Evolutionary conservation across 2,797 vertebrate genomes (phyloP), one percentile per base, ranked within the genome.

Genomic region (Notolabrus celidotus): DNA sequence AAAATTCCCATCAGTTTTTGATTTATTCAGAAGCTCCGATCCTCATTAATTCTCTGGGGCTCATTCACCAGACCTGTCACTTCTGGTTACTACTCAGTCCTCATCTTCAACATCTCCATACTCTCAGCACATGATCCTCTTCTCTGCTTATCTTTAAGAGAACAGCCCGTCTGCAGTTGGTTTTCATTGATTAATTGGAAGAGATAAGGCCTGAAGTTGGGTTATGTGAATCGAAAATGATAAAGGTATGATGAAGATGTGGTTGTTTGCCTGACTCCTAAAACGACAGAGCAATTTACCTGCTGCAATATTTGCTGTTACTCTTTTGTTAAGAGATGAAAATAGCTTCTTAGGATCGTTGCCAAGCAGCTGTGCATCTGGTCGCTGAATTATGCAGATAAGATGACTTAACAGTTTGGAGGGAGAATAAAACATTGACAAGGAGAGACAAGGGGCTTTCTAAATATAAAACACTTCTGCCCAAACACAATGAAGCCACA

Each of bases 171-270:
- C 71, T 59, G 59, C 55, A 58, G 14, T 57, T 63, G 45, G 42
- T 74, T 79, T 79, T 49, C 36, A 29, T 53, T 89, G 89, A 90
- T 89, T 86, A 65, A 86, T 88, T 80, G 59, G 23, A 1, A 65
- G 38, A 83, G 60, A 85, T 88, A 67, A 64, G n/a, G 7, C 56
- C 60, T 55, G 43, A 77, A 74, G 80, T 77, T 57, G 43, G 8
- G 36, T 59, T 73, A 27, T 69, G 45, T 7, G 15, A 62, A 59
- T 52, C 1, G 22, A 60, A 65, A 75, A 70, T 72, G 47, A 80
- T 70, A 57, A 68, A 79, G 54, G 52, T 61, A 16, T 45, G 49
- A 75, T 47, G 67, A 45, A 75, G 72, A 74, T 60, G 23, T 50
- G 65, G 61, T 78, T 56, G 38, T 31, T 22, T 8, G 45, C 23